Conservation (phyloP, 2,888 invertebrate genomes). For the Blomia tropicalis region DNA sequence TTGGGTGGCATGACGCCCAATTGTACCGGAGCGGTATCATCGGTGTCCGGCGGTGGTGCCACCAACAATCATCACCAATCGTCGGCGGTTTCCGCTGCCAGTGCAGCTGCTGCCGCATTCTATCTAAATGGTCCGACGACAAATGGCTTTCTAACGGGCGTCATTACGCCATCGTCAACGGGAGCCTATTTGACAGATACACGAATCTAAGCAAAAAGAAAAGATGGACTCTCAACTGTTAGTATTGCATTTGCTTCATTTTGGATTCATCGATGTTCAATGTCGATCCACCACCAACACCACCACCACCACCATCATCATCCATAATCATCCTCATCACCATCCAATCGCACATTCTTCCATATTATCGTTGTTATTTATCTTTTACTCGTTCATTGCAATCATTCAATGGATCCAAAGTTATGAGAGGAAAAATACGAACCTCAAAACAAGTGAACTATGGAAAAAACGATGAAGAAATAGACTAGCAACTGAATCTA, state of each 20-base stretch:
- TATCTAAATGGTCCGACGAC: neutral
- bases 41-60: neutral
- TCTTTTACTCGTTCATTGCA: neutral
- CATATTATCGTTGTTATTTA: neutral
- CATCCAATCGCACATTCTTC: neutral
- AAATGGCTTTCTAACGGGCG: conserved; percentile 13
- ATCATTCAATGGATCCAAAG: neutral
- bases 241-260: neutral
- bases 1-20: neutral
- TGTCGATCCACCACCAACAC: too few relatives aligned
- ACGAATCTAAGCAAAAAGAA: neutral
- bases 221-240: neutral
- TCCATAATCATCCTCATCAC: too few relatives aligned
- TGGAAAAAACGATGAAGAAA: too few relatives aligned
- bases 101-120: conserved; percentile 3
- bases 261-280: too few relatives aligned
- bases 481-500: too few relatives aligned
- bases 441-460: too few relatives aligned
- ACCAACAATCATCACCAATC: neutral
- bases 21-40: neutral
- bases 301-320: too few relatives aligned
- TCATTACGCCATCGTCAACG: conserved; percentile 14
- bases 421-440: neutral
- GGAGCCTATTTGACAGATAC: conserved; percentile 9
- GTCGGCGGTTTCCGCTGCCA: neutral